These are phyloP conservation scores for Hypselothyrea guttata DNA, from an alignment of 2,888 invertebrate species.

Conservation along the genomic window DNA sequence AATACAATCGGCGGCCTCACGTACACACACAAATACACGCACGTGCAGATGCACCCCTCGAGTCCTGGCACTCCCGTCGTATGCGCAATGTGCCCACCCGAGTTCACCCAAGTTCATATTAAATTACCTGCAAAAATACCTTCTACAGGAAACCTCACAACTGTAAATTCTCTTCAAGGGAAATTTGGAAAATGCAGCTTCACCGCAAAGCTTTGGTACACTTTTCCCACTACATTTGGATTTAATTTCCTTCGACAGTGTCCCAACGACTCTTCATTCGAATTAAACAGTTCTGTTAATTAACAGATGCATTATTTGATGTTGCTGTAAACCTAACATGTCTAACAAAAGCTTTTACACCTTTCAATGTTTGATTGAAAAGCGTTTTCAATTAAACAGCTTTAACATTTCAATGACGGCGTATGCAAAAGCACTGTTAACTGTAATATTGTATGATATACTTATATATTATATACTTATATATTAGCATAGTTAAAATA, in stretches of 20 bases:
- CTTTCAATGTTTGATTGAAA: constrained; percentile 1
- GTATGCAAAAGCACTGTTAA: no score
- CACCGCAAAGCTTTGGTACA: background rate
- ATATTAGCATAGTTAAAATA: no score
- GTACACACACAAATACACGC: background rate
- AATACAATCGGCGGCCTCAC: background rate
- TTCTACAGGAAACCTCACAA: no score
- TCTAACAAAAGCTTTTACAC: background rate
- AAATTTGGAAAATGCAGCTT: no score
- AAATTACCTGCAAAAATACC: no score
- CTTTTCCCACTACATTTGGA: constrained; percentile 4
- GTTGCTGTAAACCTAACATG: background rate
- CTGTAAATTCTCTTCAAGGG: no score
- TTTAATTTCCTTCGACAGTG: background rate
- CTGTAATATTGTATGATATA: no score
- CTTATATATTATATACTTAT: no score
- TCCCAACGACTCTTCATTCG: background rate
- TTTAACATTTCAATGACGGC: no score
- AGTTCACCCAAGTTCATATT: no score
- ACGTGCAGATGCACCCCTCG: background rate
- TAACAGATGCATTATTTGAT: background rate
- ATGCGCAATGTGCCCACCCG: background rate
- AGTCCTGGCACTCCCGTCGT: background rate
- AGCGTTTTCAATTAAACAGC: constrained; percentile 21
- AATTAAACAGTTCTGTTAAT: background rate